Evolutionary conservation across 2,113 vertebrate species (phyloP).

Genomic region (Ciconia boyciana): DNA sequence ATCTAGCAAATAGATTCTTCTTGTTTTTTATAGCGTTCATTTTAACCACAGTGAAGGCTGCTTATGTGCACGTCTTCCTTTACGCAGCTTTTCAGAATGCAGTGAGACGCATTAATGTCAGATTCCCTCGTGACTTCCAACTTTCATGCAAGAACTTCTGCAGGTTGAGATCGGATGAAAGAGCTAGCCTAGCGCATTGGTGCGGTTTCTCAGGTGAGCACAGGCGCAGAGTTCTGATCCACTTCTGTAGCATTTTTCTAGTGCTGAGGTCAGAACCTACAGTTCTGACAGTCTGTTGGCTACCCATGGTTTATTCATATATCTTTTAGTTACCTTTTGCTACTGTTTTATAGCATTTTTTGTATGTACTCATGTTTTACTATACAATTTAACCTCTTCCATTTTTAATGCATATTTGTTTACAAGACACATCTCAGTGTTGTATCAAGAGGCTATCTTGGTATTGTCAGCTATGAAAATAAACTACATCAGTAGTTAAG

Average conservation of each 20-base stretch:
- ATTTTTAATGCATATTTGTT: slow-evolving; percentile 11
- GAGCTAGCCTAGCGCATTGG: background rate
- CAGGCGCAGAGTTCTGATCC: background rate
- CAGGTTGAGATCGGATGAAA: background rate
- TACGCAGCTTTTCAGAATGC: background rate
- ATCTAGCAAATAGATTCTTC: background rate
- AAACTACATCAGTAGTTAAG: background rate
- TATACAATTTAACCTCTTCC: background rate
- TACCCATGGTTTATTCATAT: background rate
- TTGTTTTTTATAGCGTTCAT: accelerated
- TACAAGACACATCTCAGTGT: slow-evolving; percentile 14
- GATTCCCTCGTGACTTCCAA: background rate
- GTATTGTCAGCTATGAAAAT: background rate
- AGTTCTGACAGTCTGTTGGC: background rate
- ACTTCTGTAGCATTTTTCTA: background rate
- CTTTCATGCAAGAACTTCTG: background rate
- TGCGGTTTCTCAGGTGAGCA: background rate
- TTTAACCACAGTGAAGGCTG: background rate
- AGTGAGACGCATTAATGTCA: background rate
- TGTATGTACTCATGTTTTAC: background rate
- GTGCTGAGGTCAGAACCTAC: background rate
- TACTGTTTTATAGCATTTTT: background rate
- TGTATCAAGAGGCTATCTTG: background rate
- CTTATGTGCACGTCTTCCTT: background rate
- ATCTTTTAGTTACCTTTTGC: background rate